A percentile compares a stretch with the other conserved stretches of the same genome.
These are phyloP conservation scores for Ostrea edulis DNA, from an alignment of 1,140 invertebrate genomes.

Conservation along the genomic window DNA sequence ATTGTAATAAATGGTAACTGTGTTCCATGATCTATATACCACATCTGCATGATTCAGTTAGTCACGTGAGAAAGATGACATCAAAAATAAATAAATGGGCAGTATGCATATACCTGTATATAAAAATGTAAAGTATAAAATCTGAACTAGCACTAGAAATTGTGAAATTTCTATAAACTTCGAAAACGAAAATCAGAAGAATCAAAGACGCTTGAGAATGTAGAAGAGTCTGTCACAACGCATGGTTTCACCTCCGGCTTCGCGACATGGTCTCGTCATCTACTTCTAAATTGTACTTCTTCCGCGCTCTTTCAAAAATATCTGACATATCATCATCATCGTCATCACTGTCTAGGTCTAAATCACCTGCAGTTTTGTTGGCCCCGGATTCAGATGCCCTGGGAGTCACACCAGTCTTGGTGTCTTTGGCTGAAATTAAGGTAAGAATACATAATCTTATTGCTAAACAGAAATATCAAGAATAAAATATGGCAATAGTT, in stretches of 20 bases:
- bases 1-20: no score
- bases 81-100: no score
- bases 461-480: neutral
- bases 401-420: constrained; percentile 13
- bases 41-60: no score
- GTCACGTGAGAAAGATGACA: no score
- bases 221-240: neutral
- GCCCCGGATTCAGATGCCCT: constrained; percentile 22
- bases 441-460: neutral
- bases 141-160: no score
- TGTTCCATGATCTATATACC: no score
- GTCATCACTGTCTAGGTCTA: constrained; percentile 58
- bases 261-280: constrained; percentile 57
- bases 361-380: constrained; percentile 35
- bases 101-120: no score
- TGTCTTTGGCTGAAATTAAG: constrained; percentile 3
- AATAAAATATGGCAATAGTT: neutral
- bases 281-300: constrained; percentile 64
- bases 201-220: no score
- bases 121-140: no score
- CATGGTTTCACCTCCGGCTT: constrained; percentile 28
- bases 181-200: no score
- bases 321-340: constrained; percentile 62
- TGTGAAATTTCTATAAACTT: no score
- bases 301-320: constrained; percentile 64